Percentiles rank a stretch among this genome's conserved stretches.
Conservation (phyloP, 2,888 invertebrate species). For the Athalia cordata region DNA sequence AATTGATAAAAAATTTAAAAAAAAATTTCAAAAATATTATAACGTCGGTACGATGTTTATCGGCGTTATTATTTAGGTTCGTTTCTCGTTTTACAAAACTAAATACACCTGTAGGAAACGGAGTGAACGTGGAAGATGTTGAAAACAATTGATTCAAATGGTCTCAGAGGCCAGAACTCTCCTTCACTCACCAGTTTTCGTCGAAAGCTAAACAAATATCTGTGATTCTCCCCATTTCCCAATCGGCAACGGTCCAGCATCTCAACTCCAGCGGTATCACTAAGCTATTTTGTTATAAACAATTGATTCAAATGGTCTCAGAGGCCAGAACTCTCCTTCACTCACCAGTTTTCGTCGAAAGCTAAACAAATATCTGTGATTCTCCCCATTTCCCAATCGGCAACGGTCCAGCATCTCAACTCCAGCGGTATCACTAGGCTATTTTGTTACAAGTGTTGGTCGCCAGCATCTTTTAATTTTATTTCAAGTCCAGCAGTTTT, state of each 20-base stretch:
- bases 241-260: too few species aligned
- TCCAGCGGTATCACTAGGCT: too few species aligned
- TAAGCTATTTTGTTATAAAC: too few species aligned
- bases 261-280: too few species aligned
- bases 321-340: not conserved
- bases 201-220: too few species aligned
- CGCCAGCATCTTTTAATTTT: not conserved
- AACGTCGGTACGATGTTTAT: not conserved
- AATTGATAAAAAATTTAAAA: not conserved
- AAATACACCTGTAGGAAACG: not conserved
- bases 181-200: not conserved
- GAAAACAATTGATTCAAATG: not conserved
- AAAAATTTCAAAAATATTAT: too few species aligned
- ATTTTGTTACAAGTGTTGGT: too few species aligned
- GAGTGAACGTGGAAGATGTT: not conserved
- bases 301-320: not conserved
- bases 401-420: too few species aligned
- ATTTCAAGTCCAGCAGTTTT: too few species aligned
- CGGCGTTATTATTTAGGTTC: not conserved
- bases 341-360: not conserved
- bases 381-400: too few species aligned
- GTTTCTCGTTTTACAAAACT: not conserved
- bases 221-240: too few species aligned
- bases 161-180: not conserved
- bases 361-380: too few species aligned